A percentile compares a stretch with the other conserved stretches of the same genome.
Conservation (phyloP, 2,113 vertebrate genomes). For the Petroica traversi region DNA sequence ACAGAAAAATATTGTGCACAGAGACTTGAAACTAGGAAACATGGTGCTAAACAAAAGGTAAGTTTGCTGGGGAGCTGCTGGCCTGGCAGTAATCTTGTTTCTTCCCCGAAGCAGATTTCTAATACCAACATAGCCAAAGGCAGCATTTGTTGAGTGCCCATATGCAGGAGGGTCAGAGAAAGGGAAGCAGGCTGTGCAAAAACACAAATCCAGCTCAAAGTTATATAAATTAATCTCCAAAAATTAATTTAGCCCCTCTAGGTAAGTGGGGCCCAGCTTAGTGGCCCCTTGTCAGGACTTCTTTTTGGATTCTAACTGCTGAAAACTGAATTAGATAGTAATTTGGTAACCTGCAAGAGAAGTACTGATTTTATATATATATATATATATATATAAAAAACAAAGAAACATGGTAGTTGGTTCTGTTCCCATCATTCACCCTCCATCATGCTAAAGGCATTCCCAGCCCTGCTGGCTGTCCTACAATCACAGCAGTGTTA, state of each 20-base stretch:
- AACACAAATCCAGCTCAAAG: background rate
- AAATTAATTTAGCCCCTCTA: background rate
- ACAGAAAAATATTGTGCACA: slow-evolving; percentile 98
- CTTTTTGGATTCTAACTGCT: background rate
- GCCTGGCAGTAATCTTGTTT: background rate
- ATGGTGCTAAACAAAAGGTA: slow-evolving; percentile 99
- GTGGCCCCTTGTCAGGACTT: background rate
- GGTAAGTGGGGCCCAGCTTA: background rate
- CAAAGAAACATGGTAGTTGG: background rate
- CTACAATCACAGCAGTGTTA: background rate
- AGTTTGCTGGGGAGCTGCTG: slow-evolving; percentile 16
- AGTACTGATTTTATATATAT: background rate
- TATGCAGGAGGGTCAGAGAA: background rate
- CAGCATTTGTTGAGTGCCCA: background rate
- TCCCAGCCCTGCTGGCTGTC: background rate
- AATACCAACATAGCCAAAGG: background rate
- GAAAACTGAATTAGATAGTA: background rate
- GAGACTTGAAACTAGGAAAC: slow-evolving; percentile 98
- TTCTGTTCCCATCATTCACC: background rate
- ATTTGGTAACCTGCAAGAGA: background rate
- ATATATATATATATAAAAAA: background rate
- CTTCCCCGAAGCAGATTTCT: background rate
- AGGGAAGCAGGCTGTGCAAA: background rate
- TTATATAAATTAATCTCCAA: background rate
- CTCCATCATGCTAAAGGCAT: background rate